Percentiles rank a stretch among this genome's conserved stretches.
These are phyloP conservation scores for Stichodactyla mertensii DNA, from an alignment of 64 coral and sea anemone species.

Conservation along the genomic window DNA sequence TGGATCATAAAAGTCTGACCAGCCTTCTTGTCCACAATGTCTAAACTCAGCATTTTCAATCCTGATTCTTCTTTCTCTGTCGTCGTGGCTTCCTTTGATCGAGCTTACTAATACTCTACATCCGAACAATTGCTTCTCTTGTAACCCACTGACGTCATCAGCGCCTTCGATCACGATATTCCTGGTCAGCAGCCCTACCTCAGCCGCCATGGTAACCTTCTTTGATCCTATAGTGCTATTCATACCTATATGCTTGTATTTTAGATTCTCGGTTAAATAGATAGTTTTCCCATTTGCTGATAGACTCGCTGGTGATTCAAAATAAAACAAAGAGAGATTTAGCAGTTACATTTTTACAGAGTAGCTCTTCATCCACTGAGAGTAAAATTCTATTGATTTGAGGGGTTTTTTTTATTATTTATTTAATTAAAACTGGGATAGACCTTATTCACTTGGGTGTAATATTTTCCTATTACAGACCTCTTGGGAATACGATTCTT, in stretches of 20 bases:
- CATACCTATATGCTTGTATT: constrained; percentile 49
- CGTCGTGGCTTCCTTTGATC: not conserved
- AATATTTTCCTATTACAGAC: no score
- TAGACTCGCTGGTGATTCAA: constrained; percentile 10
- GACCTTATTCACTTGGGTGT: no score
- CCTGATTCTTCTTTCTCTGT: constrained; percentile 15
- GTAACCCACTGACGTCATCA: constrained; percentile 21
- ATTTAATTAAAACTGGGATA: no score
- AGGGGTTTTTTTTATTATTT: no score
- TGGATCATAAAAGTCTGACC: constrained; percentile 43
- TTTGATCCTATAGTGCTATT: constrained; percentile 3
- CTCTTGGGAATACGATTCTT: no score
- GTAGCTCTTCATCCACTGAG: no score
- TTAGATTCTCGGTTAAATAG: constrained; percentile 26
- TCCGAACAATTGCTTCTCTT: constrained; percentile 63
- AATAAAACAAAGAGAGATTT: no score
- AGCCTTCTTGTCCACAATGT: constrained; percentile 74
- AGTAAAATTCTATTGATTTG: no score
- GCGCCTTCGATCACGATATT: constrained; percentile 70
- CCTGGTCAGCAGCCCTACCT: constrained; percentile 82
- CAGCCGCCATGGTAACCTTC: constrained; percentile 51
- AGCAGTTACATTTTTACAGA: no score
- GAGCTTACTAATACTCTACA: constrained; percentile 55
- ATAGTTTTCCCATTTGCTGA: constrained; percentile 31
- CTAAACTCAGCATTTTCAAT: constrained; percentile 78